Percentiles rank a stretch among this genome's conserved stretches.
phyloP scores from a whole-genome alignment of 2,888 invertebrate species.

The Zele albiditarsus region DNA sequence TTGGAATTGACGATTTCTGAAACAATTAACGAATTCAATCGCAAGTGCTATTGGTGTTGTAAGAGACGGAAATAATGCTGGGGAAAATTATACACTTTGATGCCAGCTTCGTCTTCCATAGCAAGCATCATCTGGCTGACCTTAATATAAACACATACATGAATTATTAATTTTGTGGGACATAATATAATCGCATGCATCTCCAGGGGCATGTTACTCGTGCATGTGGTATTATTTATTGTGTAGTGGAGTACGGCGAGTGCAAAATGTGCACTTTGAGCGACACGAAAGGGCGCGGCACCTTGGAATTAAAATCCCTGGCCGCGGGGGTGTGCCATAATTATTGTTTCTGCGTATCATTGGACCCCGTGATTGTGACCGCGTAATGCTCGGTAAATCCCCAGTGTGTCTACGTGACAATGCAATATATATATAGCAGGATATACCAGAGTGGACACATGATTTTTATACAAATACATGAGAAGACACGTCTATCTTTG shows the following conservation, averaged over 20 bases:
- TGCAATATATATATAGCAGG: constrained; percentile 6
- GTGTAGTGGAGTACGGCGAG: background rate
- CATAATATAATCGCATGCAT: background rate
- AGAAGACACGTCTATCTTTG: constrained; percentile 27
- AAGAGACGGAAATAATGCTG: no score
- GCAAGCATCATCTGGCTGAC: background rate
- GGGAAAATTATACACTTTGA: background rate
- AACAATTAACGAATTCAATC: no score
- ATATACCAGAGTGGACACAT: background rate
- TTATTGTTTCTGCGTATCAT: constrained; percentile 54
- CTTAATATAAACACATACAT: background rate
- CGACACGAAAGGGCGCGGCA: constrained; percentile 20
- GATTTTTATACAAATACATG: background rate
- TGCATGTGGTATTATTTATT: background rate
- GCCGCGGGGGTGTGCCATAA: constrained; percentile 48
- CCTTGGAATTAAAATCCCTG: constrained; percentile 29
- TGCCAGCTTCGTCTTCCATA: background rate
- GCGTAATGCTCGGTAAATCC: constrained; percentile 55
- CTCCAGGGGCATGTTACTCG: background rate
- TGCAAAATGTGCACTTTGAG: background rate
- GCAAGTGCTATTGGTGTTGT: no score
- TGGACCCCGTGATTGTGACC: constrained; percentile 43
- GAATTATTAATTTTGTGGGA: background rate
- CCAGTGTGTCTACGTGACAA: constrained; percentile 30
- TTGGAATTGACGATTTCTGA: no score